phyloP scores from a whole-genome alignment of 2,888 invertebrate genomes.

The Epinotia nisella region DNA sequence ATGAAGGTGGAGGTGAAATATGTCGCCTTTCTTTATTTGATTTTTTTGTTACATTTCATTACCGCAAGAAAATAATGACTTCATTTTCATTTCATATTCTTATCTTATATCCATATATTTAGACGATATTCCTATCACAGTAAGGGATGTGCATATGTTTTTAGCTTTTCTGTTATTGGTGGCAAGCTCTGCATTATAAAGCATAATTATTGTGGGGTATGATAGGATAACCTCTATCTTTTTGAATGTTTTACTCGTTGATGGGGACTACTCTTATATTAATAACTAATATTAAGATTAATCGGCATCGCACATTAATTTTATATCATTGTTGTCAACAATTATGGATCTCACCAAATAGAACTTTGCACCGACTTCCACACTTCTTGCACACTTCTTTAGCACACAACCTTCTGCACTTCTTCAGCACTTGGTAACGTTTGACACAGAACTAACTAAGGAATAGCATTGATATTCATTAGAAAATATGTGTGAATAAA shows the following conservation, averaged over 20 bases:
- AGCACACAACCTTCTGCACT: conserved; percentile 80
- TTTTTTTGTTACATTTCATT: background rate
- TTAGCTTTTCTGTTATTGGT: background rate
- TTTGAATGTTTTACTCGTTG: conserved; percentile 14
- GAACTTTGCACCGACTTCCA: conserved; percentile 77
- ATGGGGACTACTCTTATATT: conserved; percentile 5
- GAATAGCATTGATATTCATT: background rate
- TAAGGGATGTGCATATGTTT: no score
- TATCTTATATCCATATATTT: no score
- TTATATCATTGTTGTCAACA: conserved; percentile 3
- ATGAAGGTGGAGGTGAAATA: background rate
- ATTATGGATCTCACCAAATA: conserved; percentile 77
- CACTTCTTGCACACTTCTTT: conserved; percentile 71
- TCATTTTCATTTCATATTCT: background rate
- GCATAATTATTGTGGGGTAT: no score
- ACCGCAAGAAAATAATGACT: background rate
- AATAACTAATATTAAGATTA: conserved; percentile 2
- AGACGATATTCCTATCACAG: no score
- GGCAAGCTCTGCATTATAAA: no score
- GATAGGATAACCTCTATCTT: background rate
- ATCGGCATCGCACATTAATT: conserved; percentile 2
- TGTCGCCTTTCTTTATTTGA: background rate
- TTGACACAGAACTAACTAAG: conserved; percentile 20
- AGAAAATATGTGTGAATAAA: no score
- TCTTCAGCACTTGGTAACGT: conserved; percentile 65